Base-by-base conservation (phyloP, 35 echinoderm and acorn worm species). In the Amphiura filiformis region DNA sequence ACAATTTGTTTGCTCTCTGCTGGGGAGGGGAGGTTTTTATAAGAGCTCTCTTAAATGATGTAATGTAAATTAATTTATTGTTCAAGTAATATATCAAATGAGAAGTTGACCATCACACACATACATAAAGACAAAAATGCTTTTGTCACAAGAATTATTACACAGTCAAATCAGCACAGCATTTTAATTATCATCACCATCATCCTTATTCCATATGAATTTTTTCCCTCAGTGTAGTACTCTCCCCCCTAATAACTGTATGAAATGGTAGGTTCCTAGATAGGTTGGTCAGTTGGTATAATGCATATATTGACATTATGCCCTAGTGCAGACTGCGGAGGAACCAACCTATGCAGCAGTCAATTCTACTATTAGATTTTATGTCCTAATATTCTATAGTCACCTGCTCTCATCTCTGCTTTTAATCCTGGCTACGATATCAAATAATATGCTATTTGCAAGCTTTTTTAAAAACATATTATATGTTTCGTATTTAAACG, bases 251-350 rank as follows among this genome's bases (percentile, higher is more conserved):
- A 70, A 13, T 70, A 3, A 3, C 61, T 70, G 9, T 26, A 15
- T 15, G 28, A 23, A 70, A 70, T 70, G 61, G 61, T 70, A 70
- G 1, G 26, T 11, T 70, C 61, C 61, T 70, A 23, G 1, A 70
- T 70, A 70, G 61, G 26, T 70, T 5, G 61, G 61, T 3, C 61
- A 70, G 61, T n/a, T n/a, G n/a, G n/a, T 70, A 70, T 70, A 70
- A 26, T 70, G 61, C 61, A 70, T 70, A 70, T 70, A 70, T 70
- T 70, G 61, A 70, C 61, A 70, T 70, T n/a, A 70, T 70, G 61
- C 61, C 61, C 61, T 70, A 70, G 15, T 52, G 44, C 61, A 70
- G 61, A 70, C 61, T 70, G 28, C 28, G 61, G 61, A 70, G 61
- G 26, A 70, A 70, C 61, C 61, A 70, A 70, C 61, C 61, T 26